Evolutionary conservation across 1,140 invertebrate genomes (phyloP).

Genomic region (Megathymus violae): DNA sequence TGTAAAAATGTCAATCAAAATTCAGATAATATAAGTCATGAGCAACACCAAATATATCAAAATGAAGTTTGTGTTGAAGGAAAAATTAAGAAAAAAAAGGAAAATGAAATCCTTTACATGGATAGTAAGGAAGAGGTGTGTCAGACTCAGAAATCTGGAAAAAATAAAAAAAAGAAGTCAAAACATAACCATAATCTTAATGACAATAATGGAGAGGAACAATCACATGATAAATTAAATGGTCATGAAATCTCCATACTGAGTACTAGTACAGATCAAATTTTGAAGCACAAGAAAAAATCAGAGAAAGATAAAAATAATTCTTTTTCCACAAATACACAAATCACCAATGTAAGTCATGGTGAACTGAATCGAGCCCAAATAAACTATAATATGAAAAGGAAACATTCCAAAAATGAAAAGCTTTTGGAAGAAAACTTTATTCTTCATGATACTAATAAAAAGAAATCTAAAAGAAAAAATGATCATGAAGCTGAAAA

Average conservation of each 20-base stretch:
- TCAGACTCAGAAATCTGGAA: conserved; percentile 8
- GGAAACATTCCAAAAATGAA: no score
- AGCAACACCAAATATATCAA: not conserved
- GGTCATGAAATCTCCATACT: not conserved
- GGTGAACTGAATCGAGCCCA: no score
- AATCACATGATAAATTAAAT: not conserved
- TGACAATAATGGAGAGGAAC: not conserved
- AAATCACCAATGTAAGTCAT: no score
- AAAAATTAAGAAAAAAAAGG: conserved; percentile 50
- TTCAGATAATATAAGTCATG: conserved; percentile 3
- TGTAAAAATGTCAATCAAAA: not conserved
- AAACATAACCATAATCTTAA: conserved; percentile 3
- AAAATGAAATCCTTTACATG: conserved; percentile 28
- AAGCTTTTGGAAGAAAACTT: no score
- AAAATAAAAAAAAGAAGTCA: conserved; percentile 26
- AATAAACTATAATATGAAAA: no score
- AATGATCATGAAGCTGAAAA: conserved; percentile 13
- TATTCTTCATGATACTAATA: not conserved
- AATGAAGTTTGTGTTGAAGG: conserved; percentile 14
- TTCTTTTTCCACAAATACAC: no score
- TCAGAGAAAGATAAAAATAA: not conserved
- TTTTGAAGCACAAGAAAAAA: conserved; percentile 16
- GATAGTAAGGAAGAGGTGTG: conserved; percentile 4
- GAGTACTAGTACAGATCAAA: not conserved
- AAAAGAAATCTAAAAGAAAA: conserved; percentile 43